phyloP scores from a whole-genome alignment of 2,113 vertebrate species.

The Festucalex cinctus region DNA sequence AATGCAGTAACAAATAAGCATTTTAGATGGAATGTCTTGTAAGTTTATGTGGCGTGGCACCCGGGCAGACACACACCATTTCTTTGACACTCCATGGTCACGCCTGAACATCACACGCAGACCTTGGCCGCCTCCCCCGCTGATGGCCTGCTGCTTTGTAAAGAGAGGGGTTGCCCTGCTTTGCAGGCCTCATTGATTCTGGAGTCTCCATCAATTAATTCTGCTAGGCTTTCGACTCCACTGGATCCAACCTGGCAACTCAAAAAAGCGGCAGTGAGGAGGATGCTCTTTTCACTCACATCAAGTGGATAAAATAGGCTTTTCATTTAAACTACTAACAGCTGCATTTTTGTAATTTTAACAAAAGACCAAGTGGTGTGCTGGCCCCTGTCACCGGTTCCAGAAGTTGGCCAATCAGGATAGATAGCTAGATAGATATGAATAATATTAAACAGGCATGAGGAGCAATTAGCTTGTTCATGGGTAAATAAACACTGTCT shows the following conservation, averaged over 20 bases:
- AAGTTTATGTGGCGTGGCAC: slow-evolving; percentile 66
- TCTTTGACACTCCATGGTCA: slow-evolving; percentile 57
- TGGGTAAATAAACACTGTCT: slow-evolving; percentile 59
- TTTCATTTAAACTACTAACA: slow-evolving; percentile 25
- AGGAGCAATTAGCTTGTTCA: slow-evolving; percentile 57
- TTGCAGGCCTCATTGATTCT: slow-evolving; percentile 66
- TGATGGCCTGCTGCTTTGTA: slow-evolving; percentile 58
- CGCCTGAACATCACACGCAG: slow-evolving; percentile 56
- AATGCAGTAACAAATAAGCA: slow-evolving; percentile 24
- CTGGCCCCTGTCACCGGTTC: not conserved
- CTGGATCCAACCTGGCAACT: slow-evolving; percentile 45
- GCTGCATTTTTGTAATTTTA: slow-evolving; percentile 1
- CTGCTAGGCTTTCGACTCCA: slow-evolving; percentile 58
- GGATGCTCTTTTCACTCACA: slow-evolving; percentile 11
- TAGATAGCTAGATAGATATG: slow-evolving; percentile 3
- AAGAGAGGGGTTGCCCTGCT: slow-evolving; percentile 62
- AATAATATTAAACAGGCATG: slow-evolving; percentile 18
- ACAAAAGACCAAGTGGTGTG: slow-evolving; percentile 1
- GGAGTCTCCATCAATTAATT: slow-evolving; percentile 70
- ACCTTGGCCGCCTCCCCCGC: slow-evolving; percentile 35
- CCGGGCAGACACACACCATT: slow-evolving; percentile 66
- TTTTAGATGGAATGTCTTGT: slow-evolving; percentile 16
- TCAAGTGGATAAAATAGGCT: not conserved
- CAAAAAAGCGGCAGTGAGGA: slow-evolving; percentile 23
- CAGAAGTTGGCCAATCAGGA: not conserved